Base-by-base conservation (phyloP, 2,113 vertebrate species). In the Peucedramus taeniatus region DNA sequence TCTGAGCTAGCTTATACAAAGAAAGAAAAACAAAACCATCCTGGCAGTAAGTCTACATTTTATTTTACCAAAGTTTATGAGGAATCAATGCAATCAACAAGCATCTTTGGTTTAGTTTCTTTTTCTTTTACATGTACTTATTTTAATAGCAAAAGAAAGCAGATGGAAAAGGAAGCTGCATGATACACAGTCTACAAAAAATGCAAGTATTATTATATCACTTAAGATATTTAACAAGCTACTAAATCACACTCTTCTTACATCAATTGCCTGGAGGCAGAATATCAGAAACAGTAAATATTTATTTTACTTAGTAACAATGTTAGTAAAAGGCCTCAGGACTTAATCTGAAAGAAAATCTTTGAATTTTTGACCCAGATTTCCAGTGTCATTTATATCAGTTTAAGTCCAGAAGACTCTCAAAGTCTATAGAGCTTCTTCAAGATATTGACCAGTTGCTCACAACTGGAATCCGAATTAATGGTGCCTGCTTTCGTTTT, bases 251-350 rank as follows among this genome's bases (percentile, higher is more conserved):
- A 72, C 42, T 86, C 89, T 79, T 76, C 64, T 93, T 95, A n/a
- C 49, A 90, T 94, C 49, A 82, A 24, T 91, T 95, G 65, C 66
- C 78, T 89, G 88, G 50, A 96, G 94, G 81, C 90, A 95, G 79
- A 91, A 44, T 93, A 97, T 97, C 72, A 92, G 82, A 96, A 88
- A 51, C 44, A 89, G 93, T 96, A 98, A 98, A 97, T 97, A 95
- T 94, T 97, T 97, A 80, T 92, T 92, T 96, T 96, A 86, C 60
- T 97, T 96, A 83, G 83, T 97, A 96, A 96, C 70, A 96, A 88
- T 93, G 40, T 66, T 93, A 91, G 33, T 91, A 65, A 94, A 85
- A 81, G 39, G 79, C 84, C 56, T 94, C 35, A 63, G 57, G 33
- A 69, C 94, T 96, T 85, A 56, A 96, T 72, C 75, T 54, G 83